Evolutionary conservation across 2,888 invertebrate species (phyloP).

Genomic region (Limulus polyphemus): DNA sequence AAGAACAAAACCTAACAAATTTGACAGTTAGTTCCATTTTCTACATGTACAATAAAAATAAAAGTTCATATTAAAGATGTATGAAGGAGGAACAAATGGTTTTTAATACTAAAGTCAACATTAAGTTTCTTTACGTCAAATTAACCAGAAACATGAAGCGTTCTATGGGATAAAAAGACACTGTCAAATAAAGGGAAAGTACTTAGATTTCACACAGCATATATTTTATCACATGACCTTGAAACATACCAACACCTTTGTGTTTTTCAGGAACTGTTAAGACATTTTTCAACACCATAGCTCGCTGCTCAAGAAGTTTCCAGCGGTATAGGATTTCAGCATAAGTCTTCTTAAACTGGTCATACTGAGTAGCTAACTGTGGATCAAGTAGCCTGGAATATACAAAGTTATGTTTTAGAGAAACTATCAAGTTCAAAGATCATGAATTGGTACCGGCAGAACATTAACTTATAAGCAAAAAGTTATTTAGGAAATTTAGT

Average conservation of each 20-base stretch:
- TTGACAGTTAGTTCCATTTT: too few species aligned
- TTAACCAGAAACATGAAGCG: too few species aligned
- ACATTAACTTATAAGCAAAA: neutral
- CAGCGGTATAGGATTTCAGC: constrained; percentile 77
- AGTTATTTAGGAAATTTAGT: constrained; percentile 3
- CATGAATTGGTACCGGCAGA: neutral
- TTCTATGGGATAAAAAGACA: too few species aligned
- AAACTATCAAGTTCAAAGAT: neutral
- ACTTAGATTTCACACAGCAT: too few species aligned
- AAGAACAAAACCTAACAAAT: too few species aligned
- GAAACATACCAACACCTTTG: constrained; percentile 45
- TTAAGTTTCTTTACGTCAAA: too few species aligned
- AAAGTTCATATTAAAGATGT: neutral
- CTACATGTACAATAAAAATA: too few species aligned
- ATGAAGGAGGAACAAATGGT: neutral
- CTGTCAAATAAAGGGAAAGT: too few species aligned
- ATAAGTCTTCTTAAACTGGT: constrained; percentile 72
- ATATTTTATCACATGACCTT: too few species aligned
- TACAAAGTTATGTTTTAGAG: neutral
- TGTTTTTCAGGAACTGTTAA: constrained; percentile 42
- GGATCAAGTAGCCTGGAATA: constrained; percentile 39
- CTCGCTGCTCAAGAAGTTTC: constrained; percentile 63
- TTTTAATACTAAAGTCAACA: too few species aligned
- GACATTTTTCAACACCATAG: constrained; percentile 57
- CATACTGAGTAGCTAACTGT: constrained; percentile 49